Conservation (phyloP, 2,888 invertebrate species). For the Tortrix viridana region DNA sequence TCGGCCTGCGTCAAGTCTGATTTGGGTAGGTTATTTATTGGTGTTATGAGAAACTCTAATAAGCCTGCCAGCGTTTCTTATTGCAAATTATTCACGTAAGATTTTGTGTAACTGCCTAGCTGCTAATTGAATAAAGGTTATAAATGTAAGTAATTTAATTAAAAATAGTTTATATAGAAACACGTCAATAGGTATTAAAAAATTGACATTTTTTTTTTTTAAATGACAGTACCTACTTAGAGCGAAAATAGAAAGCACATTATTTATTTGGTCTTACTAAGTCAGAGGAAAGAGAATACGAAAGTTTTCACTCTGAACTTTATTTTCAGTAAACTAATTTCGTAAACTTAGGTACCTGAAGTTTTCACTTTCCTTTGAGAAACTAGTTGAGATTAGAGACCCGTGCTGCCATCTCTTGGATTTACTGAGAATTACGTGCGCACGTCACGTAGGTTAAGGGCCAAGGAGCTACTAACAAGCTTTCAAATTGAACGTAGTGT, state of each 20-base stretch:
- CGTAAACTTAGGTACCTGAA: slow-evolving; percentile 49
- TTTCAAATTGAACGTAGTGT: slow-evolving; percentile 19
- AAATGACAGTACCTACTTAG: too few species aligned
- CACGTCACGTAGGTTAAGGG: slow-evolving; percentile 24
- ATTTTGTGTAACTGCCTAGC: neutral
- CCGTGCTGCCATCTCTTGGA: slow-evolving; percentile 40
- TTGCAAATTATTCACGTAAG: slow-evolving; percentile 19
- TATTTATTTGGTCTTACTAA: too few species aligned
- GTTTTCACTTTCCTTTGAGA: slow-evolving; percentile 36
- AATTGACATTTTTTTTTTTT: too few species aligned
- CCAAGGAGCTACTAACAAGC: slow-evolving; percentile 23
- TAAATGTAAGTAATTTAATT: too few species aligned
- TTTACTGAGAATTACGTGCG: slow-evolving; percentile 32
- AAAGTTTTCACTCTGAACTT: neutral
- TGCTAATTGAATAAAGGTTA: too few species aligned
- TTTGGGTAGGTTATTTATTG: slow-evolving; percentile 31
- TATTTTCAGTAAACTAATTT: slow-evolving; percentile 11
- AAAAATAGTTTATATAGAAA: too few species aligned
- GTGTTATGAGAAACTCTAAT: slow-evolving; percentile 19
- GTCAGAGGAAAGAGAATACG: too few species aligned
- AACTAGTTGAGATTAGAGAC: slow-evolving; percentile 18
- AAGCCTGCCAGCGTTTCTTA: slow-evolving; percentile 20
- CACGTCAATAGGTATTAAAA: too few species aligned
- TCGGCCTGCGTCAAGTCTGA: slow-evolving; percentile 18
- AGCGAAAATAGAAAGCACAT: too few species aligned